A percentile compares a stretch with the other conserved stretches of the same genome.
Conservation (phyloP, 1,140 invertebrate genomes). For the Argopecten irradians region DNA sequence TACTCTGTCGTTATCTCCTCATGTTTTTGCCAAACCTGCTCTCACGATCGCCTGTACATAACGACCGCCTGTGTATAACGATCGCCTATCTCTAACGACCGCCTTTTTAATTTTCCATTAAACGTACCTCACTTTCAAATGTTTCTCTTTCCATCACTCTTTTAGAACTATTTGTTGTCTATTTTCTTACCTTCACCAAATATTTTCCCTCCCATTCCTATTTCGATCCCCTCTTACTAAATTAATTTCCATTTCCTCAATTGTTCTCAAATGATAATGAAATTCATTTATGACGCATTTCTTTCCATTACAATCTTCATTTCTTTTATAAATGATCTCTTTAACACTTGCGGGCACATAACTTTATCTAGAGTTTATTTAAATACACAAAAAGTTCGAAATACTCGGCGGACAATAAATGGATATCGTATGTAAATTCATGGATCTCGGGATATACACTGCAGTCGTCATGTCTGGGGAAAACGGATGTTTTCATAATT, state of each 20-base stretch:
- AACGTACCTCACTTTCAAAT: not conserved
- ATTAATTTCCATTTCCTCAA: not conserved
- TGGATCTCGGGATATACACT: not conserved
- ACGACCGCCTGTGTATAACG: no score
- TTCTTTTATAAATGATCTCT: not conserved
- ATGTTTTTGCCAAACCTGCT: no score
- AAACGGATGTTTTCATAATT: constrained; percentile 18
- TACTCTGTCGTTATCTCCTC: no score
- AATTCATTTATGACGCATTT: not conserved
- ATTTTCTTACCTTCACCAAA: not conserved
- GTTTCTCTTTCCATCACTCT: not conserved
- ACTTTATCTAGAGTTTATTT: not conserved
- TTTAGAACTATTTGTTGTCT: not conserved
- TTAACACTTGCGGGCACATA: not conserved
- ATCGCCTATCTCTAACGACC: not conserved
- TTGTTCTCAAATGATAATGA: not conserved
- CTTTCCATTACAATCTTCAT: not conserved
- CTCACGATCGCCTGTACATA: no score
- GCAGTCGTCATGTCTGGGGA: not conserved
- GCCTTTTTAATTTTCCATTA: not conserved
- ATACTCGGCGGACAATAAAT: not conserved
- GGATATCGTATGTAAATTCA: not conserved
- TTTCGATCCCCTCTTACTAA: not conserved
- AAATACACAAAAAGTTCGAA: not conserved
- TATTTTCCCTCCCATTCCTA: not conserved